Evolutionary conservation across 1,140 invertebrate species (phyloP), one percentile per base, ranked within the genome.

Genomic region (Sarcophaga bullata): DNA sequence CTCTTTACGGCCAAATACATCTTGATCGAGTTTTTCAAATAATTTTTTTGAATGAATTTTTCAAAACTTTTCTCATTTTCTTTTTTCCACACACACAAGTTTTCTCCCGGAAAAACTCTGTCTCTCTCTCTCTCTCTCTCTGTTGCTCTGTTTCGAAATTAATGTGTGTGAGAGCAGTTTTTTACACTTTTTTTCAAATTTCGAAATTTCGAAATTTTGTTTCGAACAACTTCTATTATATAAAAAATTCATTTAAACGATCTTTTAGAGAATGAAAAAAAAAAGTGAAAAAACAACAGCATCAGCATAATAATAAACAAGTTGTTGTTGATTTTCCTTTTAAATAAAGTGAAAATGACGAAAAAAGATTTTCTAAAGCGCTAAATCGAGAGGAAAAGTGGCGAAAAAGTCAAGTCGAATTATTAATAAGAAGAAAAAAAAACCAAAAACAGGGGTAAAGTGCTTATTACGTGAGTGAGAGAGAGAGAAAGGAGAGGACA

Each of bases 41-140:
- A 72, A 19, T 76, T 78, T 78, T 78, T 19, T 48, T 78, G 48
- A 78, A 78, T 78, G 75, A 78, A 78, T 52, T 78, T 17, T 25
- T 17, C 48, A 25, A 52, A 19, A 50, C 48, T 19, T 78, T 78
- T 17, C 73, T 76, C 73, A 48, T 49, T 49, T 8, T 76, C 1
- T 75, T 8, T 73, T 75, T 48, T 48, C 1, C 13, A 11, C n/a
- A 19, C 58, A 68, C 6, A 68, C 6, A 72, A 19, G 62, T 4
- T 37, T n/a, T 1, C 25, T 37, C 25, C 25, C 25, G 25, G 11
- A n/a, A 58, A 58, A 58, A 58, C 54, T 58, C 54, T 58, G 17
- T 68, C 0, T 19, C 10, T 68, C 54, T 58, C 54, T 58, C 54
- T n/a, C 54, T 58, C 11, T 25, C 62, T 68, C 62, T 68, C n/a